Percentiles rank a stretch among this genome's conserved stretches.
Evolutionary conservation across 1,140 invertebrate genomes (phyloP).

Genomic region (Zaprionus camerounensis): DNA sequence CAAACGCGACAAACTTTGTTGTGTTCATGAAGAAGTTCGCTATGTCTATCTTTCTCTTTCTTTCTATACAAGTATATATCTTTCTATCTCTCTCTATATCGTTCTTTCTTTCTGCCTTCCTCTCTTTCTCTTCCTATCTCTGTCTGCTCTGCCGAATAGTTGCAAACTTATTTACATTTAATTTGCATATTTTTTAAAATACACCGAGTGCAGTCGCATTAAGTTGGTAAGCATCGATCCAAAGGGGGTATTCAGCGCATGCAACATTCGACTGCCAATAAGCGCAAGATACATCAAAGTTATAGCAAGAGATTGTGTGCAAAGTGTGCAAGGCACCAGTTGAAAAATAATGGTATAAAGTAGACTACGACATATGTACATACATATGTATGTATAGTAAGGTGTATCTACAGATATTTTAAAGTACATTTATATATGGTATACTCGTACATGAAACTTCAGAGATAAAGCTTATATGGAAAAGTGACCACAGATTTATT

Average conservation of each 20-base stretch:
- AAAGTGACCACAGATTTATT: no score
- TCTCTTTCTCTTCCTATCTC: not conserved
- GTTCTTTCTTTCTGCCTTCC: not conserved
- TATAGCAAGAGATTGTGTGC: slow-evolving; percentile 9
- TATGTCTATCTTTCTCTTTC: not conserved
- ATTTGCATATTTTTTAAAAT: slow-evolving; percentile 76
- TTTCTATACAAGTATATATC: not conserved
- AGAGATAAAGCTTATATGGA: no score
- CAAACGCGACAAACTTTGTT: slow-evolving; percentile 2
- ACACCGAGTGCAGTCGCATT: slow-evolving; percentile 6
- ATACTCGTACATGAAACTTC: no score
- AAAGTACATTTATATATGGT: no score
- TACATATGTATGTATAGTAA: no score
- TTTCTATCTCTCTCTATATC: not conserved
- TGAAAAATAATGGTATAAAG: slow-evolving; percentile 25
- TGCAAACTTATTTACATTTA: slow-evolving; percentile 80
- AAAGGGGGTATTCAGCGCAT: not conserved
- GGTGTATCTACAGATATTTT: no score
- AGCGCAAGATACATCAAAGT: slow-evolving; percentile 27
- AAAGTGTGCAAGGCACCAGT: slow-evolving; percentile 12
- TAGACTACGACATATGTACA: no score
- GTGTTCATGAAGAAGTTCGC: not conserved
- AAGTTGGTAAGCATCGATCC: not conserved
- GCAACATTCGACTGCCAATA: slow-evolving; percentile 50
- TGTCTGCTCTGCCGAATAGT: slow-evolving; percentile 59